Base-by-base conservation (phyloP, 2,888 invertebrate genomes). In the Silvanus unidentatus region DNA sequence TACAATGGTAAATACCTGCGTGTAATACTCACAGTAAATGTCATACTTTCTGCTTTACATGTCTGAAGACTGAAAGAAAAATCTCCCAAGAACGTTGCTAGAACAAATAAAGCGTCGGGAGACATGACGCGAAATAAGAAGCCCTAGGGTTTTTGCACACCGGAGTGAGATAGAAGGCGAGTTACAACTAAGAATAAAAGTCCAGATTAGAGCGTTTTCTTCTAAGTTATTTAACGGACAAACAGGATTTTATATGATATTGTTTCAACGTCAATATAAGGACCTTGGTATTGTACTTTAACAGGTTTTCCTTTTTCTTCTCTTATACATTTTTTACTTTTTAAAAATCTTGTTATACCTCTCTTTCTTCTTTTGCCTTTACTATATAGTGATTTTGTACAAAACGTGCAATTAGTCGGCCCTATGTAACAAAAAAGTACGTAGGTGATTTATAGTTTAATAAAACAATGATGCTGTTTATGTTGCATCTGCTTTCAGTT, bases 11-110 rank as follows among this genome's bases (percentile, higher is more conserved):
- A 51, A 51, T 47, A 44, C 43, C 43, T 45, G 16, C 41, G 44
- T 51, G 42, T 54, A 57, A 58, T 53, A 45, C 58, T 45, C 51
- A 55, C 44, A 50, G 55, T 53, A 57, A 57, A 58, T 54, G 55
- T 57, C 54, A 58, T 59, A 58, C 58, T 57, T 59, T 53, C 55
- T 55, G 46, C 55, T 58, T 59, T 58, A 51, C 52, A 54, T 53
- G 58, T 52, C 52, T 54, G 44, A 46, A 48, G 46, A 49, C 41
- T 43, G 41, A 46, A 48, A 47, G 53, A 50, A 54, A 56, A 54
- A 54, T 44, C 42, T 35, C 46, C 42, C 35, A 44, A 40, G 42
- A 50, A 43, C 36, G 37, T 46, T 38, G 45, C 44, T 40, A 40
- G 43, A 43, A 52, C 47, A 57, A 55, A 55, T 55, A 55, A 55